Percentiles rank a stretch among this genome's conserved stretches.
These are phyloP conservation scores for Thecophora atra DNA, from an alignment of 2,888 invertebrate species.

Conservation along the genomic window DNA sequence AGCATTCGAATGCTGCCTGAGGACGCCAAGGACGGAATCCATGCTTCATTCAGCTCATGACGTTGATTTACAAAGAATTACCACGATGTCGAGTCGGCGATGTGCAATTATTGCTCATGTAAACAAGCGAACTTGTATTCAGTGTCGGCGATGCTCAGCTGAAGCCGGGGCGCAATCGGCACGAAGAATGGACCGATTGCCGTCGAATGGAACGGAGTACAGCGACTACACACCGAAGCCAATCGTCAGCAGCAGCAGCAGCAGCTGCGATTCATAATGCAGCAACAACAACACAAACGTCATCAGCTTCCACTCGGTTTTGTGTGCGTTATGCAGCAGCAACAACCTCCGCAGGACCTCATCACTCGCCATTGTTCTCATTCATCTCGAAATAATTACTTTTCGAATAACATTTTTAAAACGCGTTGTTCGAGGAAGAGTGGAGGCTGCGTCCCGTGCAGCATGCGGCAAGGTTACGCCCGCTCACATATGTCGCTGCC, in stretches of 20 bases:
- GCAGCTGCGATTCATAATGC: slow-evolving; percentile 27
- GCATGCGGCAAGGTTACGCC: slow-evolving; percentile 41
- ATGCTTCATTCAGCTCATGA: slow-evolving; percentile 16
- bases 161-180: slow-evolving; percentile 9
- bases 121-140: slow-evolving; percentile 39
- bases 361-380: slow-evolving; percentile 43
- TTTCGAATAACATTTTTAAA: slow-evolving; percentile 41
- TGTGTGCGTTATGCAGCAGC: background rate
- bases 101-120: slow-evolving; percentile 49
- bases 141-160: slow-evolving; percentile 24
- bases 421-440: background rate
- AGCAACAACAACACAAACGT: background rate
- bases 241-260: slow-evolving; percentile 21
- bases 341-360: slow-evolving; percentile 17
- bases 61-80: slow-evolving; percentile 34
- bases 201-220: background rate
- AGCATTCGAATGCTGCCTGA: background rate
- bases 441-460: slow-evolving; percentile 9
- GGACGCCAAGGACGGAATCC: background rate
- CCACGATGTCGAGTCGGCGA: slow-evolving; percentile 10
- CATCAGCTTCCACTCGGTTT: slow-evolving; percentile 11
- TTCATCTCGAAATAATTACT: slow-evolving; percentile 47
- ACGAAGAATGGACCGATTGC: slow-evolving; percentile 3
- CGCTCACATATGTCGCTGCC: slow-evolving; percentile 55
- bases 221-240: slow-evolving; percentile 23